These are phyloP conservation scores for Channa argus DNA, from an alignment of 2,113 vertebrate species.

Conservation along the genomic window DNA sequence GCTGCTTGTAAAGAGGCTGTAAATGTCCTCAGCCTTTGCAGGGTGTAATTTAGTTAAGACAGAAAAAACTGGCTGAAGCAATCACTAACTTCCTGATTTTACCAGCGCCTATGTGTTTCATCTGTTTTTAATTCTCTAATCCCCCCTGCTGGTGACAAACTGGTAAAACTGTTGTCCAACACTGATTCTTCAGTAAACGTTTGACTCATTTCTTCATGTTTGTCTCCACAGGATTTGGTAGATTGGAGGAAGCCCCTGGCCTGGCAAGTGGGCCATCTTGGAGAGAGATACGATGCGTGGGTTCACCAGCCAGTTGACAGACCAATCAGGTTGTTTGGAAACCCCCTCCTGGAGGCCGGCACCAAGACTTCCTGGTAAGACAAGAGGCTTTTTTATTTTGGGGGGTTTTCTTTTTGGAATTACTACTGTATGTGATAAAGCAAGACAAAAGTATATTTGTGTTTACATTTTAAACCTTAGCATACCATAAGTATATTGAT, in stretches of 20 bases:
- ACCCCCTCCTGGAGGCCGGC: conserved; percentile 88
- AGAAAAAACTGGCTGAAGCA: too few relatives aligned
- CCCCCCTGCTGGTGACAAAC: conserved; percentile 46
- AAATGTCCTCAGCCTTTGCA: neutral
- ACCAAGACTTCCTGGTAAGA: conserved; percentile 94
- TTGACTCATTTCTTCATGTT: accelerated
- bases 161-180: too few relatives aligned
- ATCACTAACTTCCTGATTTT: conserved; percentile 23
- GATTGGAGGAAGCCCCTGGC: conserved; percentile 95
- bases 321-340: conserved; percentile 95
- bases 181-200: neutral
- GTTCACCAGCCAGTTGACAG: conserved; percentile 95
- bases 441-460: too few relatives aligned
- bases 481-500: too few relatives aligned
- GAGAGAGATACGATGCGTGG: conserved; percentile 96
- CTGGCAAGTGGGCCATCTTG: conserved; percentile 95
- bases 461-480: too few relatives aligned
- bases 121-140: conserved; percentile 26
- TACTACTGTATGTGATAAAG: too few relatives aligned
- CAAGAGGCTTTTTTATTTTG: neutral
- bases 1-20: conserved; percentile 4
- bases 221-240: conserved; percentile 89
- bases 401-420: neutral
- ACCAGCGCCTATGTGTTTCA: neutral
- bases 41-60: too few relatives aligned